Conservation (phyloP, 1,140 invertebrate genomes). For the Drosophila carrolli region DNA sequence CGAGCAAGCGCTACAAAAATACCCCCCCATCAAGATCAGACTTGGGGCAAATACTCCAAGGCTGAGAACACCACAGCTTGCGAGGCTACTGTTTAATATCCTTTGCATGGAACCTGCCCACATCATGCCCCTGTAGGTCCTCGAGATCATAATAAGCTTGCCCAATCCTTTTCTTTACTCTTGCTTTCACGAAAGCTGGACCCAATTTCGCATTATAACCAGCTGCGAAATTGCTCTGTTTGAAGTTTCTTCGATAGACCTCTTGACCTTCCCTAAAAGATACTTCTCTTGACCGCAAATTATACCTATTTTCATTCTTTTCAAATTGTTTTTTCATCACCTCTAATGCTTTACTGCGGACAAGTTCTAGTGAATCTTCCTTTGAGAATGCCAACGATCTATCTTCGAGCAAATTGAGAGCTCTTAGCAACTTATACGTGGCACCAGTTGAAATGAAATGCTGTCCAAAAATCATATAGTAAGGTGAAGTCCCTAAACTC, state of each 20-base stretch:
- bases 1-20: too few relatives aligned
- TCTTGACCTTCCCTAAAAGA: background rate
- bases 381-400: background rate
- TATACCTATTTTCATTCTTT: slow-evolving; percentile 13
- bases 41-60: too few relatives aligned
- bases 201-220: slow-evolving; percentile 24
- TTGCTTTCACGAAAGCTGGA: slow-evolving; percentile 14
- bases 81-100: background rate
- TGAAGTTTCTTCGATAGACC: slow-evolving; percentile 10
- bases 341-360: background rate
- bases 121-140: background rate
- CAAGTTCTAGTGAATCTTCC: too few relatives aligned
- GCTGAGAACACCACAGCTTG: too few relatives aligned
- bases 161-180: slow-evolving; percentile 10
- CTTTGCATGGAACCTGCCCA: background rate
- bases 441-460: too few relatives aligned
- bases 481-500: background rate
- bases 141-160: background rate
- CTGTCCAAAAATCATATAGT: too few relatives aligned
- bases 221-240: slow-evolving; percentile 3
- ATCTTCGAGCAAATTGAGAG: too few relatives aligned
- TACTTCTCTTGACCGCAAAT: background rate
- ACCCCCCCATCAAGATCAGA: too few relatives aligned
- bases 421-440: too few relatives aligned
- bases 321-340: slow-evolving; percentile 4